phyloP scores from a whole-genome alignment of 2,113 vertebrate species.

The Spermophilus dauricus region DNA sequence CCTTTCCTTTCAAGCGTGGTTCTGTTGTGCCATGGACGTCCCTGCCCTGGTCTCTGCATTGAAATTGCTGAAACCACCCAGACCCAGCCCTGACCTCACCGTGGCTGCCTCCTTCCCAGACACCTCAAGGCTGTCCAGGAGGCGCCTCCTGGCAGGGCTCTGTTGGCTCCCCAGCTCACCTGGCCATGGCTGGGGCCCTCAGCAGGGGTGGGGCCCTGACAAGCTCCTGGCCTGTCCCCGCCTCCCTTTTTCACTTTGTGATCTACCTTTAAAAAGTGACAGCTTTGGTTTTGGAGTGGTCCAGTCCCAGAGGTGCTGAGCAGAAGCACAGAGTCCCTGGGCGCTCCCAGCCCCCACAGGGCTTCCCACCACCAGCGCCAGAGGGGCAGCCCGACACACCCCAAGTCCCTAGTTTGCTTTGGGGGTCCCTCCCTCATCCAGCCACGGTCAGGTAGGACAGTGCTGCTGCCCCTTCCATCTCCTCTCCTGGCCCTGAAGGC shows the following conservation, averaged over 20 bases:
- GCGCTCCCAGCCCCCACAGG: background rate
- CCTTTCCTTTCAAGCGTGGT: fast-evolving
- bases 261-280: background rate
- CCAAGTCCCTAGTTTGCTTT: background rate
- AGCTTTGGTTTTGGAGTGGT: background rate
- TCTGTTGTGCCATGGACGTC: too few relatives aligned
- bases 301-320: background rate
- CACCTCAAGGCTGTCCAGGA: too few relatives aligned
- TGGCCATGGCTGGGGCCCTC: background rate
- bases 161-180: background rate
- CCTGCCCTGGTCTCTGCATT: background rate
- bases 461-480: too few relatives aligned
- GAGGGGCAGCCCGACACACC: background rate
- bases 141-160: background rate
- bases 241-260: background rate
- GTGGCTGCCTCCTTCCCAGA: background rate
- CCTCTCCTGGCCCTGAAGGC: background rate
- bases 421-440: too few relatives aligned
- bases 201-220: background rate
- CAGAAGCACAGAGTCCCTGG: background rate
- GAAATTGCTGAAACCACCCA: background rate
- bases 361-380: background rate
- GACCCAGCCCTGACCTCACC: too few relatives aligned
- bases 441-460: too few relatives aligned
- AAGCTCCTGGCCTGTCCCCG: background rate